Conservation (phyloP, 2,888 invertebrate species). For the Sipha maydis region DNA sequence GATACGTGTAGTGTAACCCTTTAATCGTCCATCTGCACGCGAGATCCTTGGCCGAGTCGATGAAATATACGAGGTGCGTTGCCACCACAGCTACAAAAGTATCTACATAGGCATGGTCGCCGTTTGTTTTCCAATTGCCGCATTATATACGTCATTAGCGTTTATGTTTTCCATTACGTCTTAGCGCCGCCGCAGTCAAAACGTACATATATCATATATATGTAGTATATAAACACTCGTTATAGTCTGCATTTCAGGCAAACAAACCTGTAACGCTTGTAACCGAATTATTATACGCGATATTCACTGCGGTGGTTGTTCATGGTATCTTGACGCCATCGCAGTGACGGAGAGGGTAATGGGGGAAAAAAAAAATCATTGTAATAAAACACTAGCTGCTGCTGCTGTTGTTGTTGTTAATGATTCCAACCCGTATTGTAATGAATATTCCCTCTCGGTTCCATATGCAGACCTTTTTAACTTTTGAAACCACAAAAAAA, state of each 20-base stretch:
- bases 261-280: constrained; percentile 19
- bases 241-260: constrained; percentile 16
- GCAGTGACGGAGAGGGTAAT: no score
- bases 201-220: not conserved
- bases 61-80: constrained; percentile 7
- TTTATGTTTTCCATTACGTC: not conserved
- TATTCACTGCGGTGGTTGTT: not conserved
- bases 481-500: not conserved
- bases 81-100: no score
- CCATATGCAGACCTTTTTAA: constrained; percentile 33
- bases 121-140: not conserved
- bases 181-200: not conserved
- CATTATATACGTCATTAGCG: not conserved
- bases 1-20: constrained; percentile 20
- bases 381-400: constrained; percentile 44
- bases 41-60: not conserved
- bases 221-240: not conserved
- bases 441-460: not conserved
- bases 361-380: constrained; percentile 11
- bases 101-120: not conserved
- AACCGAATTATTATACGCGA: constrained; percentile 14
- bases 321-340: not conserved
- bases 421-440: constrained; percentile 42
- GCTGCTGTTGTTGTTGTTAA: constrained; percentile 28
- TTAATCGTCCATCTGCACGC: constrained; percentile 25